A percentile compares a stretch with the other conserved stretches of the same genome.
These are phyloP conservation scores for Rhadinocentrus ornatus DNA, from an alignment of 2,797 vertebrate species.

Conservation along the genomic window DNA sequence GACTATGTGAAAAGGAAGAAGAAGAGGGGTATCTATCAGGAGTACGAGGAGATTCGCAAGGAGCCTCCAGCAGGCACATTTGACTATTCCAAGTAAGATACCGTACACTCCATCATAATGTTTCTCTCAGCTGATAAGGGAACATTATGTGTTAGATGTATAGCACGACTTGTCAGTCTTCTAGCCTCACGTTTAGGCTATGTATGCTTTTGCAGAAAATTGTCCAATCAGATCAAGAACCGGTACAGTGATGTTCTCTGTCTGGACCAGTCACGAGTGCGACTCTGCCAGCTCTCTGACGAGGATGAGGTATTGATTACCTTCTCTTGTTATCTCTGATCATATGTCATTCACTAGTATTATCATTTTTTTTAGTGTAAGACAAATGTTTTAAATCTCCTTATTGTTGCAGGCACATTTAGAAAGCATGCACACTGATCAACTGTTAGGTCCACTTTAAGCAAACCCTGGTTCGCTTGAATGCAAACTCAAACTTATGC, in stretches of 20 bases:
- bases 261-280: constrained; percentile 87
- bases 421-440: background rate
- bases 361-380: background rate
- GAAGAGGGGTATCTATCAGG: constrained; percentile 88
- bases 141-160: background rate
- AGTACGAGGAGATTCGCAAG: constrained; percentile 89
- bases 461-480: background rate
- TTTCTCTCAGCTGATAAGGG: background rate
- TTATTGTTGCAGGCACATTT: no score
- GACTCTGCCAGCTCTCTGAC: constrained; percentile 80
- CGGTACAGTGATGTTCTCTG: constrained; percentile 90
- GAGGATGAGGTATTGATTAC: constrained; percentile 81
- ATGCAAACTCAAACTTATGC: no score
- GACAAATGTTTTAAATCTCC: background rate
- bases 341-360: background rate
- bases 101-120: background rate
- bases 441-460: background rate
- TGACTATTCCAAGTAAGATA: constrained; percentile 87
- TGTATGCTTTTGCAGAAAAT: constrained; percentile 75
- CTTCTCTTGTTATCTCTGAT: background rate
- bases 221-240: constrained; percentile 89
- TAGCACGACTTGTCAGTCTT: background rate
- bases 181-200: background rate
- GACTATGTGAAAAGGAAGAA: constrained; percentile 85
- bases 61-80: constrained; percentile 86